Percentiles rank a stretch among this genome's conserved stretches.
Evolutionary conservation across 2,888 invertebrate species (phyloP).

Genomic region (Pardosa pseudoannulata): DNA sequence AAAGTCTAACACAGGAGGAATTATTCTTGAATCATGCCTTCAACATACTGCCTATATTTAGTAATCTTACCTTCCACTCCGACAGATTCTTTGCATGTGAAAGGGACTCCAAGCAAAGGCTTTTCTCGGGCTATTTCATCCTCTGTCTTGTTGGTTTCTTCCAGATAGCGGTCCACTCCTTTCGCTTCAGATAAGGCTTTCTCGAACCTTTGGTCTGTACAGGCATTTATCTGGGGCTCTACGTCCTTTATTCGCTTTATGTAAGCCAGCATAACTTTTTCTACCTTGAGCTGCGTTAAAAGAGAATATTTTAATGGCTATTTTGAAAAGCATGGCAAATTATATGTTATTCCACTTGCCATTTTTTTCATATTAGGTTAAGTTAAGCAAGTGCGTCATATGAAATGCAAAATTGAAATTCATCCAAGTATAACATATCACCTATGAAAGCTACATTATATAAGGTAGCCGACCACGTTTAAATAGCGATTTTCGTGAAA

Average conservation of each 20-base stretch:
- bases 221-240: constrained; percentile 87
- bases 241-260: constrained; percentile 87
- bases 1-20: no score
- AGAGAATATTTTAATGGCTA: no score
- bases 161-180: constrained; percentile 84
- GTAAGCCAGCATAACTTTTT: constrained; percentile 84
- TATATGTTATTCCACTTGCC: no score
- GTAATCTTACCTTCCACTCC: constrained; percentile 83
- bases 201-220: constrained; percentile 87
- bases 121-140: constrained; percentile 81
- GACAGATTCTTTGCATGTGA: constrained; percentile 92
- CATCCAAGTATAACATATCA: no score
- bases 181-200: constrained; percentile 87
- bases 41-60: no score
- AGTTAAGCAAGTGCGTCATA: no score
- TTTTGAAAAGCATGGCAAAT: background rate
- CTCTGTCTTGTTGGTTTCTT: constrained; percentile 81
- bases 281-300: constrained; percentile 82
- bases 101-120: constrained; percentile 93
- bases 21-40: no score
- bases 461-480: no score
- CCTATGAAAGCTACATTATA: no score
- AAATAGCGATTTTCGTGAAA: no score
- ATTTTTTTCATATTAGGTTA: no score
- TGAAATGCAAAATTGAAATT: no score